phyloP scores from a whole-genome alignment of 2,113 vertebrate genomes.

The Oryzias curvinotus region DNA sequence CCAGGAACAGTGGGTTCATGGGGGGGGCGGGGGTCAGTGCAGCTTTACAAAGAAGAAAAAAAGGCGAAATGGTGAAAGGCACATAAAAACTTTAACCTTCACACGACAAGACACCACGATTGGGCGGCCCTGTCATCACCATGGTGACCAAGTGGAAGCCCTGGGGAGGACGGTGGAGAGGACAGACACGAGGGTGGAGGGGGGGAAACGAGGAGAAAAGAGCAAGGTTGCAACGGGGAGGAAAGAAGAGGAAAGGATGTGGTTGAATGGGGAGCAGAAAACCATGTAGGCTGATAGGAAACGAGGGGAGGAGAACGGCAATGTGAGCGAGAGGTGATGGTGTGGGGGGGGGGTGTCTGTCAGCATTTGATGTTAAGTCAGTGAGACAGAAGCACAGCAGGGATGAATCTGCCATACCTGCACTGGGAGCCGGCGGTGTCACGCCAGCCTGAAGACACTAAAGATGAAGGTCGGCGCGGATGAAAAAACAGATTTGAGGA shows the following conservation, averaged over 20 bases:
- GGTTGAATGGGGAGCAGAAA: slow-evolving; percentile 8
- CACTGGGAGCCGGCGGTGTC: slow-evolving; percentile 38
- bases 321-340: slow-evolving; percentile 5
- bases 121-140: slow-evolving; percentile 63
- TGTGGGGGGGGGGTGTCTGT: slow-evolving; percentile 30
- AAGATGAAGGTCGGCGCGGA: slow-evolving; percentile 53
- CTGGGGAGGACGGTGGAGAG: slow-evolving; percentile 64
- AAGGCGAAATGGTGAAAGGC: slow-evolving; percentile 31
- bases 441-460: slow-evolving; percentile 43
- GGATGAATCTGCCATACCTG: slow-evolving; percentile 66
- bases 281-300: slow-evolving; percentile 25
- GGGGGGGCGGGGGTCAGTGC: slow-evolving; percentile 5
- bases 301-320: slow-evolving; percentile 15
- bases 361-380: slow-evolving; percentile 68
- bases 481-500: slow-evolving; percentile 43
- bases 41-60: slow-evolving; percentile 7
- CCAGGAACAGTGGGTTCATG: slow-evolving; percentile 13
- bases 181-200: slow-evolving; percentile 40
- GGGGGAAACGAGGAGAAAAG: slow-evolving; percentile 27
- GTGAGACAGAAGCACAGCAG: slow-evolving; percentile 62
- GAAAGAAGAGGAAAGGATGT: slow-evolving; percentile 10
- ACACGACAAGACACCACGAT: slow-evolving; percentile 53
- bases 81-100: slow-evolving; percentile 75
- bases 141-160: slow-evolving; percentile 73
- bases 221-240: slow-evolving; percentile 1